A percentile compares a stretch with the other conserved stretches of the same genome.
These are phyloP conservation scores for Acanthosoma haemorrhoidale DNA, from an alignment of 2,888 invertebrate species.

Conservation along the genomic window DNA sequence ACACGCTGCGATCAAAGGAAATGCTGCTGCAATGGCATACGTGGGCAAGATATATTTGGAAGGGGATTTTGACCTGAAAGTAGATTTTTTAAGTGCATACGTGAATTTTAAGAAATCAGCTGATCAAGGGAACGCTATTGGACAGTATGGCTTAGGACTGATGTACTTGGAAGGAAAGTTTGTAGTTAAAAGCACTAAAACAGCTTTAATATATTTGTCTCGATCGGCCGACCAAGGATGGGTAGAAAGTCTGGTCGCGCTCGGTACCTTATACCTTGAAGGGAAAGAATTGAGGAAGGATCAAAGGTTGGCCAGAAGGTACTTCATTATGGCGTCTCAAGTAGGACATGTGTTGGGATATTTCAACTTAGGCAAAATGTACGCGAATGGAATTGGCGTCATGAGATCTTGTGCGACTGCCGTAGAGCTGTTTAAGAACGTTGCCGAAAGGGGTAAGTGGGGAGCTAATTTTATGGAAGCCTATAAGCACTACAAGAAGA, in stretches of 20 bases:
- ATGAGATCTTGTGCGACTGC: conserved; percentile 89
- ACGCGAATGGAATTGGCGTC: conserved; percentile 94
- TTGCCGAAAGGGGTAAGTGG: conserved; percentile 95
- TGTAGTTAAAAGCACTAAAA: conserved; percentile 73
- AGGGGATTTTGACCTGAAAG: conserved; percentile 65
- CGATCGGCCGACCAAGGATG: conserved; percentile 97
- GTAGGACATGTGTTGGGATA: conserved; percentile 94
- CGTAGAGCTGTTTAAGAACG: conserved; percentile 94
- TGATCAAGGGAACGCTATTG: conserved; percentile 91
- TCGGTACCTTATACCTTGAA: conserved; percentile 95
- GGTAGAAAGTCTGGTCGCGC: conserved; percentile 95
- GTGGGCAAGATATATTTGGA: conserved; percentile 97
- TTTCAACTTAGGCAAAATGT: conserved; percentile 96
- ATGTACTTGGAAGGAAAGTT: conserved; percentile 94
- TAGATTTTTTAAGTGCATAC: conserved; percentile 80
- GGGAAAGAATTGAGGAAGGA: conserved; percentile 82
- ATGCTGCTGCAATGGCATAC: conserved; percentile 92
- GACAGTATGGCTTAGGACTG: conserved; percentile 90
- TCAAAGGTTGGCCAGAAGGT: conserved; percentile 92
- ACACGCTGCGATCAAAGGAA: conserved; percentile 90
- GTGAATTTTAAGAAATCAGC: conserved; percentile 92
- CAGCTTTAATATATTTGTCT: conserved; percentile 83
- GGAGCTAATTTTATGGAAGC: conserved; percentile 82
- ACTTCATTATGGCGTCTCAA: conserved; percentile 93
- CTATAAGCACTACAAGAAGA: conserved; percentile 77